Evolutionary conservation across 2,797 vertebrate genomes (phyloP).

Genomic region (Linurgus olivaceus): DNA sequence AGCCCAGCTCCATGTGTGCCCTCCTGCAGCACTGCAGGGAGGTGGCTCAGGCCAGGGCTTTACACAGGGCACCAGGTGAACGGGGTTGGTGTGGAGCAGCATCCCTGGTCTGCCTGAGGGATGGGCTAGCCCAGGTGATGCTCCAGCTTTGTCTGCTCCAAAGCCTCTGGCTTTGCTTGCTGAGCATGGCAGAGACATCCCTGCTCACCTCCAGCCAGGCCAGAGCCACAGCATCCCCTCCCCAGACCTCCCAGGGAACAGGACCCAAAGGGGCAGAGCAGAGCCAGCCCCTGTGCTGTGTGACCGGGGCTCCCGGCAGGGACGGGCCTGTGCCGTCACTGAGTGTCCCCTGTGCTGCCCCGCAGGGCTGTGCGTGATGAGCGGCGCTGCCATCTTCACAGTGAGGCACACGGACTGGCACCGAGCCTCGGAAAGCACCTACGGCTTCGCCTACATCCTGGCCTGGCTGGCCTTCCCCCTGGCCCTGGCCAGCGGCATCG

Average conservation of each 20-base stretch:
- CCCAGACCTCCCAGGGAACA: no score
- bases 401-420: conserved; percentile 79
- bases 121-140: background rate
- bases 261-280: background rate
- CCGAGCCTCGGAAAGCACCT: background rate
- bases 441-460: conserved; percentile 90
- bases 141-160: background rate
- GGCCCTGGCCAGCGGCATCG: conserved; percentile 87
- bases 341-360: background rate
- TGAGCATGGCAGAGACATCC: background rate
- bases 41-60: background rate
- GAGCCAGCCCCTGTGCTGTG: accelerated
- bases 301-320: background rate
- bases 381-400: conserved; percentile 91
- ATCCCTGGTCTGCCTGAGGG: background rate
- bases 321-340: no score
- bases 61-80: background rate
- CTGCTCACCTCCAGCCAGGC: background rate
- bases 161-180: background rate
- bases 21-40: background rate
- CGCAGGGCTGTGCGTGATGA: conserved; percentile 93
- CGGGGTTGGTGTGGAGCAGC: accelerated
- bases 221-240: background rate
- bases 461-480: conserved; percentile 95
- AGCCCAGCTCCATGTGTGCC: background rate